These are phyloP conservation scores for Trematomus loennbergii DNA, from an alignment of 2,113 vertebrate genomes.

Conservation along the genomic window DNA sequence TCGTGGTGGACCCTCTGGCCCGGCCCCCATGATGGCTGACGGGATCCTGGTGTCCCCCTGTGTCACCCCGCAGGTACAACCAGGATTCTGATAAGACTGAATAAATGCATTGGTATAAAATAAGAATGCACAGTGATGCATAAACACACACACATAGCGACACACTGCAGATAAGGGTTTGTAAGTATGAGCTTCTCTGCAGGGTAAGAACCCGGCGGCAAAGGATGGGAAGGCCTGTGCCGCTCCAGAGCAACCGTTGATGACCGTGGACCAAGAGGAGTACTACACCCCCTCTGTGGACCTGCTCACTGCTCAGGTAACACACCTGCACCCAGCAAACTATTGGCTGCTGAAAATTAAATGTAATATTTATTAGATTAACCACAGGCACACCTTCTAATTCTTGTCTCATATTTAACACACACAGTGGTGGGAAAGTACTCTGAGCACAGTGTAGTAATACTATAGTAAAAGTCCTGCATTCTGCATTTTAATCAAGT, in stretches of 20 bases:
- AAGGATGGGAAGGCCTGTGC: constrained; percentile 71
- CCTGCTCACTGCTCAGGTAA: constrained; percentile 96
- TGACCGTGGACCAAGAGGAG: constrained; percentile 84
- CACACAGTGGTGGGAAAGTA: neutral
- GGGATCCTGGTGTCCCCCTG: constrained; percentile 75
- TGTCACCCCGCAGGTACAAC: constrained; percentile 85
- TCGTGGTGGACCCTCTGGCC: constrained; percentile 90
- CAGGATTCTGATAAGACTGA: neutral
- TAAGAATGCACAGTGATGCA: neutral
- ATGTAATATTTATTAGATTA: neutral
- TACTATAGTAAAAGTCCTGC: too few relatives aligned
- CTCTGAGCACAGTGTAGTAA: too few relatives aligned
- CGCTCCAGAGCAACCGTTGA: constrained; percentile 64
- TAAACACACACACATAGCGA: too few relatives aligned
- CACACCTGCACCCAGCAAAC: neutral
- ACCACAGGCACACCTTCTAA: neutral
- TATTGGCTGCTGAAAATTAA: neutral
- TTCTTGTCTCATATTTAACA: neutral
- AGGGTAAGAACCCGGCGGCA: constrained; percentile 78
- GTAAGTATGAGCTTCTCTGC: neutral
- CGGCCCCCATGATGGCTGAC: constrained; percentile 79
- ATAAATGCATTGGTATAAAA: neutral
- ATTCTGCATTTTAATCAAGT: too few relatives aligned
- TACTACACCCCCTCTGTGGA: constrained; percentile 96
- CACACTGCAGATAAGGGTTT: too few relatives aligned